Conservation (phyloP, 2,888 invertebrate genomes). For the Stomorhina lunata region DNA sequence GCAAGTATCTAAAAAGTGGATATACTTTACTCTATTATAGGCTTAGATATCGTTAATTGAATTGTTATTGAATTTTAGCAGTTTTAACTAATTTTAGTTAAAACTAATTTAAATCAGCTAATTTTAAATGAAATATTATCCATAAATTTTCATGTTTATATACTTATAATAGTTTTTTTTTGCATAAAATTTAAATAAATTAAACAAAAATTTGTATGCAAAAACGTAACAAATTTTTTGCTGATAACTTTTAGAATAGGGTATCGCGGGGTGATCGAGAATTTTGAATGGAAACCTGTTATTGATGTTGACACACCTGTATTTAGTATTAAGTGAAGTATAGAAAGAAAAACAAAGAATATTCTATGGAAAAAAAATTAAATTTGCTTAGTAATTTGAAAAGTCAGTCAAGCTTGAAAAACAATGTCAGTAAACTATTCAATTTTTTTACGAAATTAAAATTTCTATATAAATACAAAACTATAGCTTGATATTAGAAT, state of each 20-base stretch:
- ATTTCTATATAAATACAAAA: slow-evolving; percentile 12
- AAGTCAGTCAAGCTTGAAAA: slow-evolving; percentile 54
- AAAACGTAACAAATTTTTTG: slow-evolving; percentile 10
- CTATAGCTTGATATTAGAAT: not conserved
- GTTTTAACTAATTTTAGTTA: not conserved
- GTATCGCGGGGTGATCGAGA: not conserved
- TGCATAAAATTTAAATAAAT: not conserved
- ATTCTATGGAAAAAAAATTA: slow-evolving; percentile 3
- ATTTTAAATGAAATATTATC: not conserved
- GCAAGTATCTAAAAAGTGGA: no score
- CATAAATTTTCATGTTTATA: not conserved
- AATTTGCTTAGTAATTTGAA: not conserved
- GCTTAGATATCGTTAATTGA: no score
- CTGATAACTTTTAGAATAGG: not conserved
- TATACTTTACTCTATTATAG: no score
- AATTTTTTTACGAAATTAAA: slow-evolving; percentile 22
- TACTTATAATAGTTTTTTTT: not conserved
- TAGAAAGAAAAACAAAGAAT: slow-evolving; percentile 1
- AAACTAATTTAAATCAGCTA: slow-evolving; percentile 1
- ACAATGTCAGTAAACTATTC: slow-evolving; percentile 57
- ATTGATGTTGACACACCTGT: slow-evolving; percentile 55
- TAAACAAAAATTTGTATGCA: slow-evolving; percentile 12
- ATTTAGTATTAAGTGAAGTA: slow-evolving; percentile 21
- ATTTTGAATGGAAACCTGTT: slow-evolving; percentile 41
- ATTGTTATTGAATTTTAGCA: not conserved